Base-by-base conservation (phyloP, 2,888 invertebrate species). In the Cephalotes varians region DNA sequence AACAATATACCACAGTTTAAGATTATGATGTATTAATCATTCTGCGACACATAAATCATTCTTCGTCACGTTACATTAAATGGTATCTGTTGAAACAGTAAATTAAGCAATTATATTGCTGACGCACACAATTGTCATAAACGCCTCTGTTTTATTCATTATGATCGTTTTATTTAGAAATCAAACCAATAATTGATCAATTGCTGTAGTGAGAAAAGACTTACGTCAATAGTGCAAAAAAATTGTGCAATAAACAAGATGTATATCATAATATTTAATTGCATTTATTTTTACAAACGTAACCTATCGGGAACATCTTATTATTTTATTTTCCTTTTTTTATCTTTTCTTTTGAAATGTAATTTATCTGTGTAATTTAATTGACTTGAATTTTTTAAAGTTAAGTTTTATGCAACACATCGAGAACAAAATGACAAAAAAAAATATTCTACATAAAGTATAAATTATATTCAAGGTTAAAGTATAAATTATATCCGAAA, bases 71-170 rank as follows among this genome's bases (percentile, higher is more conserved):
- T 37, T 64, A 60, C 9, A 21, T 62, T 37, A 40, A 62, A 37
- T 51, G 25, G 51, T 49, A 62, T 28, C n/a, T 40, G 49, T 4
- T 65, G 51, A 67, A 67, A 51, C 37, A 51, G n/a, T 51, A 9
- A 69, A 69, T 67, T 69, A 76, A 76, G 28, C 69, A 54, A 37
- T 76, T 76, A 67, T 12, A 18, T 54, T 44, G 51, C 37, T 76
- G 69, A 40, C 69, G 69, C n/a, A 76, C 18, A 5, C 7, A 37
- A 34, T 51, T 3, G 25, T 31, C 25, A 2, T n/a, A 65, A 60
- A 72, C 2, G 3, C 1, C 9, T 7, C 2, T 9, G 4, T 49
- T 28, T 67, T 76, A 21, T 47, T 73, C 10, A 21, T 62, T 47
- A 15, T 62, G 1, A 25, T 6, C 12, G 7, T 76, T 76, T 65